A percentile compares a stretch with the other conserved stretches of the same genome.
Evolutionary conservation across 2,888 invertebrate genomes (phyloP).

Genomic region (Tachina grossa): DNA sequence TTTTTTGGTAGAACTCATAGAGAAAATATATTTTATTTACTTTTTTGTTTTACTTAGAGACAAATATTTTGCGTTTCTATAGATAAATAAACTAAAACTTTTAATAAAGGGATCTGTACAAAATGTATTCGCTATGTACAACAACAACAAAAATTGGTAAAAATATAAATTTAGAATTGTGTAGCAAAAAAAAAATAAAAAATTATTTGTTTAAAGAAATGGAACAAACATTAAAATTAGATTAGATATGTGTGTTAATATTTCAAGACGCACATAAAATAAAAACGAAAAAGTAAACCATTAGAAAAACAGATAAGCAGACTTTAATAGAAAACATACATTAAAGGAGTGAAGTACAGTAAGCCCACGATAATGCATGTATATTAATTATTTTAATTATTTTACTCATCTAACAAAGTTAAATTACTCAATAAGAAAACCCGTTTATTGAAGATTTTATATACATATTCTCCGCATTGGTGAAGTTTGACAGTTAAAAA

Average conservation of each 20-base stretch:
- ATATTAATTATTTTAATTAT: not conserved
- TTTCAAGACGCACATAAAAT: conserved; percentile 2
- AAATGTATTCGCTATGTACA: not conserved
- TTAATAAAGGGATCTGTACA: conserved; percentile 5
- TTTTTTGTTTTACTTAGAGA: conserved; percentile 4
- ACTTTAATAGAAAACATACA: conserved; percentile 57
- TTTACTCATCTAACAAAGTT: no score
- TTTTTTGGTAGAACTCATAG: conserved; percentile 4
- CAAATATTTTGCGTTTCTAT: conserved; percentile 27
- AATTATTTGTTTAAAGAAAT: conserved; percentile 22
- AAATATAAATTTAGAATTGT: conserved; percentile 27
- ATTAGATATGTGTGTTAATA: not conserved
- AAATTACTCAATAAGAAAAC: no score
- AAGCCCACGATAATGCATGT: not conserved
- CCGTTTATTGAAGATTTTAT: no score
- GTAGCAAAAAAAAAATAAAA: not conserved
- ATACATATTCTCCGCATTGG: no score
- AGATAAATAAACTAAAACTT: not conserved
- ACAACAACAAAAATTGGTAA: not conserved
- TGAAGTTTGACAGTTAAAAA: no score
- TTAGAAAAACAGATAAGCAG: conserved; percentile 22
- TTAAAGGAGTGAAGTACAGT: conserved; percentile 29
- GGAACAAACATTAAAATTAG: conserved; percentile 9
- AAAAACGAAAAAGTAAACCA: not conserved
- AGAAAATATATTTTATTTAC: conserved; percentile 14